A percentile compares a stretch with the other conserved stretches of the same genome.
Evolutionary conservation across 1,140 invertebrate species (phyloP).

Genomic region (Philotrypesis tridentata): DNA sequence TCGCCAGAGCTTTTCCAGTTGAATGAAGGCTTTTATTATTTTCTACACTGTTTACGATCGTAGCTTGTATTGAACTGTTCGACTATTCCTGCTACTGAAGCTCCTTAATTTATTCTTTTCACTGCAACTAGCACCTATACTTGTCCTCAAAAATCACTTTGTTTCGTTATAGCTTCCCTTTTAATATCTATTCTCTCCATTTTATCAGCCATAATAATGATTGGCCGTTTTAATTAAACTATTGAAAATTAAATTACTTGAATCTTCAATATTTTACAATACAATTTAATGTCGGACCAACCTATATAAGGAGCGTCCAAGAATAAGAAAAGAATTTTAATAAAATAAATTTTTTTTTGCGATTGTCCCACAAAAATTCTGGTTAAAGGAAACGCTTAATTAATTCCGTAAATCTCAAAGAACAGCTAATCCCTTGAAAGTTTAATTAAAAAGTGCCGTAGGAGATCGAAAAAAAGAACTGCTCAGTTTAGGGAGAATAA

Average conservation of each 20-base stretch:
- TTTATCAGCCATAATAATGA: too few species aligned
- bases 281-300: too few species aligned
- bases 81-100: too few species aligned
- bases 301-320: too few species aligned
- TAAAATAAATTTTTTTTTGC: neutral
- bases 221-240: too few species aligned
- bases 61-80: neutral
- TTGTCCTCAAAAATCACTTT: neutral
- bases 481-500: neutral
- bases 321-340: too few species aligned
- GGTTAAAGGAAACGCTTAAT: neutral
- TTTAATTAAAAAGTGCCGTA: conserved; percentile 18
- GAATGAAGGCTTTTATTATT: conserved; percentile 13
- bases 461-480: neutral
- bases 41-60: neutral
- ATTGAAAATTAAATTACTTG: too few species aligned
- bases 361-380: neutral
- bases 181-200: too few species aligned
- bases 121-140: neutral
- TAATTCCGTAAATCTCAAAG: conserved; percentile 13
- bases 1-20: neutral
- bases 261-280: too few species aligned
- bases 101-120: conserved; percentile 7
- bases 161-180: neutral
- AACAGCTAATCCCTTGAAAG: neutral